phyloP scores from a whole-genome alignment of 92 coral and sea anemone species.

The Zoanthus sansibaricus region DNA sequence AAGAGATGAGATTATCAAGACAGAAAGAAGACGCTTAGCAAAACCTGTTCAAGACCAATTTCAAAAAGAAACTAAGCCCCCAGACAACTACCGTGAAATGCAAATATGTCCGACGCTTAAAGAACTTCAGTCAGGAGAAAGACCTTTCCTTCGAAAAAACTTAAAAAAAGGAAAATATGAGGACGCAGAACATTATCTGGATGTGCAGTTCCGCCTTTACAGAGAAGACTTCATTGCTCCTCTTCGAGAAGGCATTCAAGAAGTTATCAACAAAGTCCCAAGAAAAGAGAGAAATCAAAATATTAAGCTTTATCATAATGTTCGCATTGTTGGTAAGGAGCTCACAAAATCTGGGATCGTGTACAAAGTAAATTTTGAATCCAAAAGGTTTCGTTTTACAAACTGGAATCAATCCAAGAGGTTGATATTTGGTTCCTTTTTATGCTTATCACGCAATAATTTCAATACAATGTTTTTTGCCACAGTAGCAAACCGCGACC shows the following conservation, averaged over 20 bases:
- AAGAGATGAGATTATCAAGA: constrained; percentile 62
- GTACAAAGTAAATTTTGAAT: constrained; percentile 65
- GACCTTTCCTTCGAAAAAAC: constrained; percentile 77
- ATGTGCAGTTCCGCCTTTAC: constrained; percentile 84
- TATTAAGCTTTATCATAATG: constrained; percentile 67
- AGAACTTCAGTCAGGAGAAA: constrained; percentile 69
- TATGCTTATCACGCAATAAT: constrained; percentile 73
- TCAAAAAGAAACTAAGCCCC: constrained; percentile 54
- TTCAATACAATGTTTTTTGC: constrained; percentile 74
- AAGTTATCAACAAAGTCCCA: constrained; percentile 59
- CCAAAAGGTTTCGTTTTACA: constrained; percentile 52
- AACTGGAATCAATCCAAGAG: constrained; percentile 79
- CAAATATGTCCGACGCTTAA: constrained; percentile 72
- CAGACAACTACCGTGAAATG: constrained; percentile 74
- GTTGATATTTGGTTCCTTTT: constrained; percentile 77
- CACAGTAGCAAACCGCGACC: constrained; percentile 73
- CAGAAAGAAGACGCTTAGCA: constrained; percentile 40
- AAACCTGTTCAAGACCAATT: constrained; percentile 42
- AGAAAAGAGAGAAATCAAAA: constrained; percentile 60
- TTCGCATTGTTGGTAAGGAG: constrained; percentile 52
- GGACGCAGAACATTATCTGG: constrained; percentile 80
- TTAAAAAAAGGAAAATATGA: constrained; percentile 69
- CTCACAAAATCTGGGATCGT: constrained; percentile 69
- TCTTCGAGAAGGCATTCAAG: constrained; percentile 77
- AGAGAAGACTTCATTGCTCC: constrained; percentile 89